These are phyloP conservation scores for Daubentonia madagascariensis DNA, from an alignment of 2,113 vertebrate species.

Conservation along the genomic window DNA sequence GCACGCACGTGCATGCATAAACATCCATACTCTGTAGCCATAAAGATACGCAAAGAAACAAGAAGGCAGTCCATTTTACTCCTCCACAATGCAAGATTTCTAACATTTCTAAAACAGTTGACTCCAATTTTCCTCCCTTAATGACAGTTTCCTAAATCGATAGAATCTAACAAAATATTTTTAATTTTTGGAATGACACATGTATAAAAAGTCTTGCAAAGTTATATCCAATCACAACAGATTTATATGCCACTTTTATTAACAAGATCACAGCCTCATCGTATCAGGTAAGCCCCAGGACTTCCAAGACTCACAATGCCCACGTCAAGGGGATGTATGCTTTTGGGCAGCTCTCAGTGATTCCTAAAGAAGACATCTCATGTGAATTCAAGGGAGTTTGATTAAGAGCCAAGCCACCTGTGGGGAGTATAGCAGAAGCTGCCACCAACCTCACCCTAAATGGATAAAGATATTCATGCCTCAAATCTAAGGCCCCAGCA, in stretches of 20 bases:
- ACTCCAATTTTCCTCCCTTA: background rate
- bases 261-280: background rate
- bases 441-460: background rate
- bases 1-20: background rate
- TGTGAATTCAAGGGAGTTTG: slow-evolving; percentile 7
- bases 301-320: background rate
- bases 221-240: background rate
- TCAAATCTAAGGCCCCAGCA: fast-evolving
- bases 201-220: background rate
- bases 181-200: background rate
- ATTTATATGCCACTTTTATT: background rate
- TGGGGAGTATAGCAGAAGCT: slow-evolving; percentile 22
- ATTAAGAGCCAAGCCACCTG: slow-evolving; percentile 67
- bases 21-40: background rate
- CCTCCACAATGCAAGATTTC: background rate
- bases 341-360: background rate
- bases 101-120: background rate
- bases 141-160: background rate
- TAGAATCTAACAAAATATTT: background rate
- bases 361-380: background rate
- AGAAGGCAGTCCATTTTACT: background rate
- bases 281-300: background rate
- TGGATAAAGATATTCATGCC: slow-evolving; percentile 22
- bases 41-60: background rate
- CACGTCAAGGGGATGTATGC: background rate